A percentile compares a stretch with the other conserved stretches of the same genome.
Evolutionary conservation across 2,797 vertebrate genomes (phyloP).

Genomic region (Oreonectes daqikongensis): DNA sequence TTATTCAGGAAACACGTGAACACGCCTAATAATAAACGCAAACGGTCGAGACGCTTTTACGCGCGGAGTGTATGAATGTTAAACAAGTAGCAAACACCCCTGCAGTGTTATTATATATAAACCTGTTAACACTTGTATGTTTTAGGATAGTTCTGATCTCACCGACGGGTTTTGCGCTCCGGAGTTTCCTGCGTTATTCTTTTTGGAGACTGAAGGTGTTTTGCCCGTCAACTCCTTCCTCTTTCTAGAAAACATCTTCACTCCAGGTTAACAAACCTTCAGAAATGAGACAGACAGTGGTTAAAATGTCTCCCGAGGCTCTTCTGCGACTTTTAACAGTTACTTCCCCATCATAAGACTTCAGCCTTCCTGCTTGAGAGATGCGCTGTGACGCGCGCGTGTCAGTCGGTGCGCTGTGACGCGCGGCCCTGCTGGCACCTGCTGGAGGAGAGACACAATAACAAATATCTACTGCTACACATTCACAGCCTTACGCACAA

Average conservation of each 20-base stretch:
- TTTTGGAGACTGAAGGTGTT: constrained; percentile 93
- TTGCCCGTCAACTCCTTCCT: constrained; percentile 88
- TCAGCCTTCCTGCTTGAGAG: constrained; percentile 30
- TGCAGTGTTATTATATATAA: neutral
- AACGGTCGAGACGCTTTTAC: neutral
- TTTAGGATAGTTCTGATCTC: constrained; percentile 63
- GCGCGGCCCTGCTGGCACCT: constrained; percentile 44
- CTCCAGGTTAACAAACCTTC: neutral
- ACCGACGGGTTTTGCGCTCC: constrained; percentile 78
- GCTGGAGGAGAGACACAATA: constrained; percentile 15
- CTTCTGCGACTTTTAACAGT: constrained; percentile 28
- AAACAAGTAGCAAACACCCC: neutral
- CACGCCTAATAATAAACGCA: neutral
- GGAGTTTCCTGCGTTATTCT: constrained; percentile 88
- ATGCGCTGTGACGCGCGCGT: constrained; percentile 6
- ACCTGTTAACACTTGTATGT: too few relatives aligned
- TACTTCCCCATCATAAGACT: constrained; percentile 49
- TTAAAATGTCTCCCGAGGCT: neutral
- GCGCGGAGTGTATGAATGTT: neutral
- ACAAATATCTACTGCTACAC: neutral
- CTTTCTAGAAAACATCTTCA: constrained; percentile 89
- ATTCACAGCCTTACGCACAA: too few relatives aligned
- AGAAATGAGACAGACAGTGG: neutral
- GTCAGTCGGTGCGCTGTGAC: neutral
- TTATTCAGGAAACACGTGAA: neutral